Evolutionary conservation across 2,113 vertebrate species (phyloP).

Genomic region (Lycocorax pyrrhopterus): DNA sequence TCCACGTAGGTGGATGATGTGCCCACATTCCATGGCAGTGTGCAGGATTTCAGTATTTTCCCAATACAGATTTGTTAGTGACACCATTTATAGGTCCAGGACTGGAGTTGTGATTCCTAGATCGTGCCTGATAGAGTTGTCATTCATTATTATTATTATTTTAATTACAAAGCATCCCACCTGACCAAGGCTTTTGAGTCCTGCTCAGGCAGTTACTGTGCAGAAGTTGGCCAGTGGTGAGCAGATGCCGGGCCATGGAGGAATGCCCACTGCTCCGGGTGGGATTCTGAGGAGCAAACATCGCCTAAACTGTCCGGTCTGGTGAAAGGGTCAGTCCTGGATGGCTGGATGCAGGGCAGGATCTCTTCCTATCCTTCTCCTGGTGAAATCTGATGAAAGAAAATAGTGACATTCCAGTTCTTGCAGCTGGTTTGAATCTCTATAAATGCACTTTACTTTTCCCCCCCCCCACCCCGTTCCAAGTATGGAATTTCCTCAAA

Average conservation of each 20-base stretch:
- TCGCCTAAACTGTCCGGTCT: background rate
- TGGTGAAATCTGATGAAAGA: background rate
- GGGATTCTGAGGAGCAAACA: background rate
- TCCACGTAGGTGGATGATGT: background rate
- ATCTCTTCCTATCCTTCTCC: background rate
- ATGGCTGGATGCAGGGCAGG: background rate
- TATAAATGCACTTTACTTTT: background rate
- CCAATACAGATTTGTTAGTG: background rate
- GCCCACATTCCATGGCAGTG: background rate
- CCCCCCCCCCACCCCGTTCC: background rate
- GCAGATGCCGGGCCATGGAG: background rate
- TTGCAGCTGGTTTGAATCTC: background rate
- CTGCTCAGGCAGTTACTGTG: background rate
- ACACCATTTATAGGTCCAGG: background rate
- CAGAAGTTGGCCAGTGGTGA: background rate
- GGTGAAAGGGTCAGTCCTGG: background rate
- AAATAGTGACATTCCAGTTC: background rate
- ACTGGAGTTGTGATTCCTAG: background rate
- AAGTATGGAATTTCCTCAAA: conserved; percentile 22
- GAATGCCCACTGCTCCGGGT: fast-evolving
- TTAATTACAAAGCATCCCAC: background rate
- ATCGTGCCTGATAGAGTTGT: background rate
- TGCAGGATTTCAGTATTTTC: background rate
- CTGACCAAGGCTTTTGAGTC: background rate
- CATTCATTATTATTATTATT: background rate